These are phyloP conservation scores for Perizoma flavofasciatum DNA, from an alignment of 2,888 invertebrate species.

Conservation along the genomic window DNA sequence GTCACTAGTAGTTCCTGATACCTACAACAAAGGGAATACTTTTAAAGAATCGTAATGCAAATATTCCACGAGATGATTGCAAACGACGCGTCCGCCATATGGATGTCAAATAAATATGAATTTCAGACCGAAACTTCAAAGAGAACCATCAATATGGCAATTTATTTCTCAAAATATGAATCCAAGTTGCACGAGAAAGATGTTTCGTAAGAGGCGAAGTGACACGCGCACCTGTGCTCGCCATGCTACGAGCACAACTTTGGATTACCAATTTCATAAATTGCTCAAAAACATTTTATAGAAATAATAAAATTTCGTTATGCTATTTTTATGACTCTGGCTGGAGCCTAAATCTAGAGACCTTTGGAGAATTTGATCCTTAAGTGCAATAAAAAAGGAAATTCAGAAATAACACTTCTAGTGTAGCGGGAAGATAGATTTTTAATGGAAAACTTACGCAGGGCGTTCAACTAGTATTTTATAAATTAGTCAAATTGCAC, in stretches of 20 bases:
- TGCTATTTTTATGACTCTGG: too few relatives aligned
- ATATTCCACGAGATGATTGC: slow-evolving; percentile 3
- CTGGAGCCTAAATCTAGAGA: too few relatives aligned
- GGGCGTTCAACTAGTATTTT: too few relatives aligned
- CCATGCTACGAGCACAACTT: slow-evolving; percentile 51
- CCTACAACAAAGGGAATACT: too few relatives aligned
- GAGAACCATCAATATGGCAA: slow-evolving; percentile 61
- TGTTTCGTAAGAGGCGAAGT: slow-evolving; percentile 63
- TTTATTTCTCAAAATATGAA: slow-evolving; percentile 62
- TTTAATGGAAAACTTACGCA: too few relatives aligned
- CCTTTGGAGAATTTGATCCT: too few relatives aligned
- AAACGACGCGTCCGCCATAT: neutral
- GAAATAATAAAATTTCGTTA: neutral
- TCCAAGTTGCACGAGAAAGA: slow-evolving; percentile 70
- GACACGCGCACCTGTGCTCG: slow-evolving; percentile 68
- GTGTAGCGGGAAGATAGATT: too few relatives aligned
- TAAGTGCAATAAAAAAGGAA: too few relatives aligned
- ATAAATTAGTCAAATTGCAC: too few relatives aligned
- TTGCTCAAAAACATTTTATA: slow-evolving; percentile 17
- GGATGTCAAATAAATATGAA: slow-evolving; percentile 34
- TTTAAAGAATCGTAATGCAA: neutral
- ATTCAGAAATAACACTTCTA: too few relatives aligned
- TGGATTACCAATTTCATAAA: slow-evolving; percentile 47
- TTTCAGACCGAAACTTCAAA: slow-evolving; percentile 46
- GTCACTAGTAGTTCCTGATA: too few relatives aligned